Base-by-base conservation (phyloP, 2,888 invertebrate species). In the Encarsia formosa region DNA sequence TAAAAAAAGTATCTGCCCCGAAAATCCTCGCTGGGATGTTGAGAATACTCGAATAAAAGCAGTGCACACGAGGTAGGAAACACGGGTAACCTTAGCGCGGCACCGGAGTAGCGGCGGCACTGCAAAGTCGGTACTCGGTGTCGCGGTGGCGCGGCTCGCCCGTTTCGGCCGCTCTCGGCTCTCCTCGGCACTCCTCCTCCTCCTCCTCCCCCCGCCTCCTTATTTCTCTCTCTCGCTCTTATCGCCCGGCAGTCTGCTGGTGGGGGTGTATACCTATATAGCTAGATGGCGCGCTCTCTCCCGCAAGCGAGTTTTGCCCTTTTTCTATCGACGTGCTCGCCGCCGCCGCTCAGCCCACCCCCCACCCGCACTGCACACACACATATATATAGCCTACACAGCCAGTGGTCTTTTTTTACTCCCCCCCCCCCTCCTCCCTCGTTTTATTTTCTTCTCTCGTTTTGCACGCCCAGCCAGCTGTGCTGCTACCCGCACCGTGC, bases 101-200 rank as follows among this genome's bases (percentile, higher is more conserved):
- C 48, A 50, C 56, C 52, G 53, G 37, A 56, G n/a, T 50, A 52
- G 46, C 56, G 48, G 46, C 53, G 45, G 43, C 52, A 49, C 56
- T 45, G 49, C 52, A 49, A 41, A 44, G n/a, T n/a, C n/a, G n/a
- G n/a, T n/a, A n/a, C 37, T 49, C 44, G 45, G 37, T 38, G 38
- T 38, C 37, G 49, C 53, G 46, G 31, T 39, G 49, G 39, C 40
- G 32, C 13, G 38, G 45, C 42, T 52, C 40, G 31, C 43, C 24
- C 20, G 39, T 34, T 50, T 47, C 50, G 50, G 24, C 26, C 11
- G 4, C 20, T 13, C 11, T 18, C 44, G 48, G 16, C 48, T 11
- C 3, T 1, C 6, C 29, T 56, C 49, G 49, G 46, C 24, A 18
- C 34, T 15, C n/a, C 43, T 43, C 52, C 41, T 39, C 38, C 2